These are phyloP conservation scores for Gouania willdenowi DNA, from an alignment of 2,797 vertebrate genomes.

Conservation along the genomic window DNA sequence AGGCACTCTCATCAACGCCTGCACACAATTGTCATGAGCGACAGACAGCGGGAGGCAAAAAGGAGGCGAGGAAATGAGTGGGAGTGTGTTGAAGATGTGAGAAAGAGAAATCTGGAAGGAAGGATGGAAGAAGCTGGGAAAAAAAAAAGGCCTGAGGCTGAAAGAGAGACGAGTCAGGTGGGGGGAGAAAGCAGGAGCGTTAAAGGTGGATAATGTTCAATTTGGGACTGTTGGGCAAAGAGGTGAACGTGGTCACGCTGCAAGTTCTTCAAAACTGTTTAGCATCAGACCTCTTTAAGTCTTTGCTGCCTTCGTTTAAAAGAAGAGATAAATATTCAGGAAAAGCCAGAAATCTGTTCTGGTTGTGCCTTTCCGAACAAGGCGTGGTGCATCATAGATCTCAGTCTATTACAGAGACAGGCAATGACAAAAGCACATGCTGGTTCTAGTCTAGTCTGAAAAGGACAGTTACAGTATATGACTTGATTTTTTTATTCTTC, in stretches of 20 bases:
- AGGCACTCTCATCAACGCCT: constrained; percentile 38
- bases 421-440: too few species aligned
- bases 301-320: too few species aligned
- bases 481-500: too few species aligned
- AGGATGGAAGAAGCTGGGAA: background rate
- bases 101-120: constrained; percentile 10
- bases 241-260: background rate
- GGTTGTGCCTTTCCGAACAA: too few species aligned
- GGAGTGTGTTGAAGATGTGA: constrained; percentile 26
- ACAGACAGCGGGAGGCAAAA: constrained; percentile 15
- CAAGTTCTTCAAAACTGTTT: too few species aligned
- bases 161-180: constrained; percentile 9
- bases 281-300: too few species aligned
- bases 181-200: constrained; percentile 8
- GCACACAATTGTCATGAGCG: constrained; percentile 29
- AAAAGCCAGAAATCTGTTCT: too few species aligned
- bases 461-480: too few species aligned
- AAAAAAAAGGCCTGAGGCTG: constrained; percentile 3
- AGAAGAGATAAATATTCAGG: too few species aligned
- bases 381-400: too few species aligned
- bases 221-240: background rate
- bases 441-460: too few species aligned
- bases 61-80: constrained; percentile 26
- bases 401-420: too few species aligned
- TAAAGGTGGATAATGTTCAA: background rate